Evolutionary conservation across 2,888 invertebrate genomes (phyloP).

Genomic region (Rotaria magnacalcarata): DNA sequence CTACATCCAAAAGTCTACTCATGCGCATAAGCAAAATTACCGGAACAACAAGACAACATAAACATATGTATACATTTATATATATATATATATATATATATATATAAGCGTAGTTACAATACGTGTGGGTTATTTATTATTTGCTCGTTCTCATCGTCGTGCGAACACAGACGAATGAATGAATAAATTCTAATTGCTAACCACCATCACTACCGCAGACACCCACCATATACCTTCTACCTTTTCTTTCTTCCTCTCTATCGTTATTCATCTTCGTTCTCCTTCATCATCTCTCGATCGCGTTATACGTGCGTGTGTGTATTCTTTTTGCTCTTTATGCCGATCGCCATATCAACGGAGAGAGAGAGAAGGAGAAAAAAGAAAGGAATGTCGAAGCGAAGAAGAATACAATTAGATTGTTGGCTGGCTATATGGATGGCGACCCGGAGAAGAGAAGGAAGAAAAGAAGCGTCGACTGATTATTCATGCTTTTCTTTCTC

Average conservation of each 20-base stretch:
- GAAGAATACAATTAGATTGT: slow-evolving; percentile 28
- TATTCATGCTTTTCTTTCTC: slow-evolving; percentile 28
- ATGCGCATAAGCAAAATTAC: not conserved
- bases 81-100: not conserved
- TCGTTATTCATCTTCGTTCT: slow-evolving; percentile 23
- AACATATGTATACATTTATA: not conserved
- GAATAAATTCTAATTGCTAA: slow-evolving; percentile 29
- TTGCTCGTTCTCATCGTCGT: not conserved
- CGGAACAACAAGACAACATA: not conserved
- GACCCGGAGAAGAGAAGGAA: slow-evolving; percentile 22
- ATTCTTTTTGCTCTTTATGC: not conserved
- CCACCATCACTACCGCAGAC: not conserved
- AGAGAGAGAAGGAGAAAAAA: not conserved
- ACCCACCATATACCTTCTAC: slow-evolving; percentile 8
- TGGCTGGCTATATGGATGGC: not conserved
- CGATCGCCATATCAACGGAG: slow-evolving; percentile 13
- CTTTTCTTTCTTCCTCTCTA: slow-evolving; percentile 13
- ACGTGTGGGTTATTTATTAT: slow-evolving; percentile 5
- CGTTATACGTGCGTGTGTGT: not conserved
- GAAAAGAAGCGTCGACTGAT: slow-evolving; percentile 31
- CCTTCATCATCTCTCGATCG: not conserved
- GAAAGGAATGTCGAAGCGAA: not conserved
- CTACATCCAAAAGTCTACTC: not conserved
- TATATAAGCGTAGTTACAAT: not conserved
- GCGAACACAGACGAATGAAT: not conserved